A percentile compares a stretch with the other conserved stretches of the same genome.
Evolutionary conservation across 2,888 invertebrate genomes (phyloP).

Genomic region (Leucophenga maculata): DNA sequence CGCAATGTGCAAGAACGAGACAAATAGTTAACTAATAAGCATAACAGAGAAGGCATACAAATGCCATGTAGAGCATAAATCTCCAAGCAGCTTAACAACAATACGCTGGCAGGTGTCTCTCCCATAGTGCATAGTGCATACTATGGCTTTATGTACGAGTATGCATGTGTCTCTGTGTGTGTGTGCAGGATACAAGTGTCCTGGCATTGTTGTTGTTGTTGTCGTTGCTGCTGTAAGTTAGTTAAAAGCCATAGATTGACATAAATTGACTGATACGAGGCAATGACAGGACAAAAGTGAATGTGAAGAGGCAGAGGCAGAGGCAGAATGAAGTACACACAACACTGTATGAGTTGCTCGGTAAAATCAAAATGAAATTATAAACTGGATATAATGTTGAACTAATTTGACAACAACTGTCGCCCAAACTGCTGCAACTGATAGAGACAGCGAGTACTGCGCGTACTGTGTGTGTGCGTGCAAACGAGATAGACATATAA

Average conservation of each 20-base stretch:
- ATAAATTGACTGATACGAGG: slow-evolving; percentile 12
- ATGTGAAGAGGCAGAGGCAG: background rate
- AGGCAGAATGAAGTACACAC: no score
- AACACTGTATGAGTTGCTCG: no score
- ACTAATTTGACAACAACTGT: slow-evolving; percentile 40
- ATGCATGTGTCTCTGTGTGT: background rate
- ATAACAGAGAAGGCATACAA: no score
- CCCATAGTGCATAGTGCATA: background rate
- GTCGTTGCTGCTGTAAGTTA: background rate
- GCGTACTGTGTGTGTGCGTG: no score
- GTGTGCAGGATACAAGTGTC: slow-evolving; percentile 9
- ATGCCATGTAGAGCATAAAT: background rate
- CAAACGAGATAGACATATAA: no score
- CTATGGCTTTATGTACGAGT: background rate
- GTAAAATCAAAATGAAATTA: slow-evolving; percentile 31
- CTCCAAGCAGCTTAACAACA: background rate
- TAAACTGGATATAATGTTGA: slow-evolving; percentile 34
- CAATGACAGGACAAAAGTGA: background rate
- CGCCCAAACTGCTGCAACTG: background rate
- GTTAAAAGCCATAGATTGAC: slow-evolving; percentile 18
- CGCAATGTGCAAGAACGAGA: background rate
- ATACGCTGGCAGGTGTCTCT: background rate
- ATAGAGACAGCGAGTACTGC: no score
- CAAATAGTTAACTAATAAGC: no score
- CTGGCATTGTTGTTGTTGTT: slow-evolving; percentile 36